Evolutionary conservation across 1,140 invertebrate genomes (phyloP).

Genomic region (Drusus annulatus): DNA sequence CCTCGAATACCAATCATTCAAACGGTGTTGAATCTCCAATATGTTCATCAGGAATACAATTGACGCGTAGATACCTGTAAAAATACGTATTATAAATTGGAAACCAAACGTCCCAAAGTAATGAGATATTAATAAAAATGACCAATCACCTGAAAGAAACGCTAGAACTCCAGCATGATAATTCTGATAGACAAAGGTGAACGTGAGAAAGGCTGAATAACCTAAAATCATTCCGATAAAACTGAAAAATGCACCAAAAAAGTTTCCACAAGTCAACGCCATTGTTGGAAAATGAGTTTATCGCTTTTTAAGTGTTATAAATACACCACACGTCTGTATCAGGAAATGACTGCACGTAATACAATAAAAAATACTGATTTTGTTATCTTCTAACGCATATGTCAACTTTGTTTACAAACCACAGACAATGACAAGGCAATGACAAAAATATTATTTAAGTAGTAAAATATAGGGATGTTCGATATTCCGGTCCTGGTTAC

Average conservation of each 20-base stretch:
- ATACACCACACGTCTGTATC: background rate
- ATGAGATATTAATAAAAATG: too few relatives aligned
- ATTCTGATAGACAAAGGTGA: conserved; percentile 49
- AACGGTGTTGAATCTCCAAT: conserved; percentile 30
- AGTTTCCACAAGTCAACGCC: conserved; percentile 36
- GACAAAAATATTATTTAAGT: too few relatives aligned
- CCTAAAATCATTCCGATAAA: conserved; percentile 51
- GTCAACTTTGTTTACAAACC: conserved; percentile 15
- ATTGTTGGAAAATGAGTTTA: conserved; percentile 9
- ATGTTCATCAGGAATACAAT: conserved; percentile 51
- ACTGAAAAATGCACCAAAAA: conserved; percentile 50
- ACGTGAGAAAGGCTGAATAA: conserved; percentile 51
- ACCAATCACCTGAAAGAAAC: conserved; percentile 49
- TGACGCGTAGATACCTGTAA: conserved; percentile 49
- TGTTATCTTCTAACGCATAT: conserved; percentile 6
- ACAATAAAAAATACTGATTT: background rate
- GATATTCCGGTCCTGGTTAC: too few relatives aligned
- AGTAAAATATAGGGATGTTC: too few relatives aligned
- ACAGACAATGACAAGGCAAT: background rate
- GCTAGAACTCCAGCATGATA: conserved; percentile 47
- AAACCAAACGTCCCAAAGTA: background rate
- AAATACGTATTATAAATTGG: conserved; percentile 5
- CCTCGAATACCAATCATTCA: conserved; percentile 48
- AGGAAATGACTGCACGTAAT: background rate
- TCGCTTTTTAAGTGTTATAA: background rate